Evolutionary conservation across 2,888 invertebrate species (phyloP), one percentile per base, ranked within the genome.

Genomic region (Gymnoscelis rufifasciata): DNA sequence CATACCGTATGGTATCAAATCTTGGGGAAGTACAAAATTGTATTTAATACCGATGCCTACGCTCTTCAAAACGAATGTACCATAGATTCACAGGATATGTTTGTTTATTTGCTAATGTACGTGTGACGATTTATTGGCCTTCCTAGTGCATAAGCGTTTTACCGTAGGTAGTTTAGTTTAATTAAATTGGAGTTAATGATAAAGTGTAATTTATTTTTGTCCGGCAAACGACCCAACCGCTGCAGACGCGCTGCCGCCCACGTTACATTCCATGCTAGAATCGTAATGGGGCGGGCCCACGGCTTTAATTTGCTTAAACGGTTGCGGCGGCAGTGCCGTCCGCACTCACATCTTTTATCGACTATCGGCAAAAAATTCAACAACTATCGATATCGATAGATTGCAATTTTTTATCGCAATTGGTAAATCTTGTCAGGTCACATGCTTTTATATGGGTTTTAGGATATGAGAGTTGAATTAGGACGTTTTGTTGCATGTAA

Each of bases 371-470:
- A 14, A 15, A 35, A 39, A 28, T 37, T 41, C 44, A 44, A 42
- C 39, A 47, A 47, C 37, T 51, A 47, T 49, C 43, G 50, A 52
- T 37, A 30, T 37, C 30, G 40, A 46, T 37, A 11, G 15, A 15
- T 38, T 23, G 27, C 37, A 29, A 44, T 40, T 38, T 19, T 5
- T 19, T 35, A 30, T 37, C 43, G 47, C 26, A 33, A 12, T 33
- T 46, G 50, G 46, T 44, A 38, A 42, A 49, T 15, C 11, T 46
- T 50, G 50, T 39, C 42, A 40, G 19, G 15, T 51, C 42, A 51
- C 47, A 38, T 56, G 61, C 60, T 61, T 62, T 61, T 62, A 62
- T 62, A 60, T 59, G 55, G 64, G 59, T 61, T 58, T 54, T 38
- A 42, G n/a, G 51, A 48, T 54, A 54, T 43, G 48, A 47, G 38